Evolutionary conservation across 1,140 invertebrate species (phyloP).

Genomic region (Drosophila serrata): DNA sequence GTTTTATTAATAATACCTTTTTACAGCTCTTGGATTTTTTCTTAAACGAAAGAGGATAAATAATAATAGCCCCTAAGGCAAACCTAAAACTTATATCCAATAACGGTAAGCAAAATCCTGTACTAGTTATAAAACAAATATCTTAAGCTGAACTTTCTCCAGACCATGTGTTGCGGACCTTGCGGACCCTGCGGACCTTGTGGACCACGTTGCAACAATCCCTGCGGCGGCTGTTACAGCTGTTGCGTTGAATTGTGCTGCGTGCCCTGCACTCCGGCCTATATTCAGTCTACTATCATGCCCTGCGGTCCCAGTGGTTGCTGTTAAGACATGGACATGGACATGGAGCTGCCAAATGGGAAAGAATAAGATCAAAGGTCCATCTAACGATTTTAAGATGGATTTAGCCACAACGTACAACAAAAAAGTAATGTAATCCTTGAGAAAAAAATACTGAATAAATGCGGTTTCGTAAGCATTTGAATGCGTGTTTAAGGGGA

Average conservation of each 20-base stretch:
- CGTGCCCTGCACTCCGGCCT: slow-evolving; percentile 61
- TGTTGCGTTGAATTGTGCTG: slow-evolving; percentile 66
- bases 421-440: slow-evolving; percentile 4
- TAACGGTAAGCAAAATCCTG: slow-evolving; percentile 1
- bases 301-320: slow-evolving; percentile 42
- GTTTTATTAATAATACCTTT: not conserved
- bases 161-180: slow-evolving; percentile 71
- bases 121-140: no score
- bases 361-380: not conserved
- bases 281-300: slow-evolving; percentile 50
- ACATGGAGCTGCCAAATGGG: not conserved
- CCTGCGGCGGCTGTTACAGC: slow-evolving; percentile 33
- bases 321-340: slow-evolving; percentile 14
- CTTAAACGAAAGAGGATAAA: slow-evolving; percentile 31
- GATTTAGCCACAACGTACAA: not conserved
- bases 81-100: not conserved
- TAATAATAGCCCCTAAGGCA: not conserved
- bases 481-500: not conserved
- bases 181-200: slow-evolving; percentile 58
- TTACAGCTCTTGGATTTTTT: not conserved
- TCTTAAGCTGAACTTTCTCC: not conserved
- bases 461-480: not conserved
- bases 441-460: not conserved
- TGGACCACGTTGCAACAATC: slow-evolving; percentile 57
- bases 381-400: no score